Base-by-base conservation (phyloP, 2,888 invertebrate species). In the Parasteatoda lunata region DNA sequence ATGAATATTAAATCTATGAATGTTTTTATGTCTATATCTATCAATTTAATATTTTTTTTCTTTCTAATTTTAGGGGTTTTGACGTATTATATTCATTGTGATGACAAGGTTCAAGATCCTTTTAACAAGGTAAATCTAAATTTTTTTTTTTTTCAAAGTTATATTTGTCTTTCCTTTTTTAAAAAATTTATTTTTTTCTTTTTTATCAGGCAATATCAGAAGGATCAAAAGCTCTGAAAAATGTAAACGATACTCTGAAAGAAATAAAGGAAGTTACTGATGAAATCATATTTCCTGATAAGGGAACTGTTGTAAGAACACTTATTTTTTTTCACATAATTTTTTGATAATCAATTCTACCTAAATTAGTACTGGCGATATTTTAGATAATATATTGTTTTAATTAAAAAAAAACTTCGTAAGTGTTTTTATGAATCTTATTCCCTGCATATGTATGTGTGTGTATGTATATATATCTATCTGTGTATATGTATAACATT, bases 181-280 rank as follows among this genome's bases (percentile, higher is more conserved):
- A 73, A 54, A 6, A 30, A 64, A 7, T 48, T 71, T 71, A 30
- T 13, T n/a, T 51, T 15, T 13, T 47, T 52, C 59, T 69, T 49
- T 86, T 5, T 73, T 54, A 76, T 2, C 69, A 89, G 89, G 88
- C 88, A 8, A 77, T 89, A 13, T 93, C 96, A n/a, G 95, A 96
- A 91, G 96, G 96, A 0, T 95, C 95, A 90, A 94, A 94, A 75
- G 94, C 95, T 0, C 93, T 95, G 47, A 93, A 92, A 78, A 92
- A 93, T 88, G 93, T 94, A 92, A 92, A 93, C 80, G 91, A 91
- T 59, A 93, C 93, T 88, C 91, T 94, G 88, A 93, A 92, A 85
- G 91, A 91, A 59, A 92, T 94, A 77, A 93, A 92, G 84, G 92
- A 92, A 89, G 93, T 81, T 71, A 51, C 51, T 13, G 65, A 72